These are phyloP conservation scores for Portevinia maculata DNA, from an alignment of 2,888 invertebrate species.

Conservation along the genomic window DNA sequence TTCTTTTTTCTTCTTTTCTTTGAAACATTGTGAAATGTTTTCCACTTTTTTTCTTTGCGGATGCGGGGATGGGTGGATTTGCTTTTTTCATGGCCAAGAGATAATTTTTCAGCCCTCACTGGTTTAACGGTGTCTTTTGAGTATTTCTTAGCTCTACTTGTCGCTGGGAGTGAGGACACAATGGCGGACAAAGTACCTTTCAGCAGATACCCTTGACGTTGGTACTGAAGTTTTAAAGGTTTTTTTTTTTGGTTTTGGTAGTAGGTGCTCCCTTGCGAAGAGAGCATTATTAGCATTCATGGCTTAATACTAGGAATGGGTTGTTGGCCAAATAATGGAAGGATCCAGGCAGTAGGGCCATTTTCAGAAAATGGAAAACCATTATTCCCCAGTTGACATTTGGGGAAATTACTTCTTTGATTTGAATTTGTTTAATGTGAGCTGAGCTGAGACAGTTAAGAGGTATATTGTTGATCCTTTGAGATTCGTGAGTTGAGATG, in stretches of 20 bases:
- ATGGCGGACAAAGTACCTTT: conserved; percentile 26
- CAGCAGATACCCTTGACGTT: conserved; percentile 43
- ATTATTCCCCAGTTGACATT: conserved; percentile 58
- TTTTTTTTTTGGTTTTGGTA: conserved; percentile 15
- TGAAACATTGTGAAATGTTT: background rate
- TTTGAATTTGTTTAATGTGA: conserved; percentile 2
- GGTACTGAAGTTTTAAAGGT: background rate
- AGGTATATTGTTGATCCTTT: conserved; percentile 7
- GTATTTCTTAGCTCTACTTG: background rate
- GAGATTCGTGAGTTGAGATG: background rate
- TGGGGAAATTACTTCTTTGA: conserved; percentile 47
- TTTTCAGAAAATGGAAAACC: conserved; percentile 28
- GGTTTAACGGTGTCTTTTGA: conserved; percentile 25
- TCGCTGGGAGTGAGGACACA: conserved; percentile 8
- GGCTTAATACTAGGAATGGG: conserved; percentile 19
- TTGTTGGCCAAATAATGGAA: background rate
- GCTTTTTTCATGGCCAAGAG: conserved; percentile 21
- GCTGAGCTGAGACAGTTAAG: conserved; percentile 9
- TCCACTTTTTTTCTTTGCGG: background rate
- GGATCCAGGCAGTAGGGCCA: conserved; percentile 7
- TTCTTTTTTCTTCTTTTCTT: background rate
- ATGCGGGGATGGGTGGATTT: background rate
- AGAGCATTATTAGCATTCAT: conserved; percentile 59
- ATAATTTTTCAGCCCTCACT: conserved; percentile 48
- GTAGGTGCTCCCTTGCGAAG: conserved; percentile 20